phyloP scores from a whole-genome alignment of 2,797 vertebrate species.

The Lateolabrax maculatus region DNA sequence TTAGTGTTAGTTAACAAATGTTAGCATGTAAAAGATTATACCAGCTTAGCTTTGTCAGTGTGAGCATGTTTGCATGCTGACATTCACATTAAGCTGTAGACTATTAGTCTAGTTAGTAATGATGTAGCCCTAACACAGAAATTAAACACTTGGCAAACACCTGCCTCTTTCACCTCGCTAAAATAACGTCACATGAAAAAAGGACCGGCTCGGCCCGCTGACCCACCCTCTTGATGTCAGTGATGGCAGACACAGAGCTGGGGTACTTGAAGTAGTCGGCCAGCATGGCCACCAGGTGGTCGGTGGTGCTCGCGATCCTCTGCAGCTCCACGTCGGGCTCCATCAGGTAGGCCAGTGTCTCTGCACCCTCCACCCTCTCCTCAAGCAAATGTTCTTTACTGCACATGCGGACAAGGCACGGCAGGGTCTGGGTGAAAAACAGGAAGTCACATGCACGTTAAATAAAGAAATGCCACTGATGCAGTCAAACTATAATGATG shows the following conservation, averaged over 20 bases:
- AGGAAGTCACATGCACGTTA: background rate
- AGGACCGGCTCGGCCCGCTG: background rate
- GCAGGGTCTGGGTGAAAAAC: conserved; percentile 88
- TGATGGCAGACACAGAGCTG: conserved; percentile 98
- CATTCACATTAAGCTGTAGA: no score
- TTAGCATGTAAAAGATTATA: background rate
- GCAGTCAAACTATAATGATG: background rate
- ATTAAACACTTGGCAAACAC: background rate
- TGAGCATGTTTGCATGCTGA: background rate
- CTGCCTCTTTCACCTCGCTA: no score
- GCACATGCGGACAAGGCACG: conserved; percentile 98
- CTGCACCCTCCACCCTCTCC: conserved; percentile 97
- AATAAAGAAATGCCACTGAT: background rate
- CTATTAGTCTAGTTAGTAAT: background rate
- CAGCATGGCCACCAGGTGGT: conserved; percentile 97
- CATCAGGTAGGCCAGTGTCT: conserved; percentile 97
- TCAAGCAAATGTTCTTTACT: conserved; percentile 97
- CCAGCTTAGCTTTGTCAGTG: background rate
- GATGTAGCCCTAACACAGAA: background rate
- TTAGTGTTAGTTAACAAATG: background rate
- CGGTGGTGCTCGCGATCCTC: conserved; percentile 97
- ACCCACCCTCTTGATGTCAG: conserved; percentile 98
- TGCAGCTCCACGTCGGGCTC: conserved; percentile 98
- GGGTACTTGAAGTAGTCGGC: conserved; percentile 99
- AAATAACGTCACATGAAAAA: background rate